Conservation (phyloP, 2,113 vertebrate genomes). For the Machaerirhynchus nigripectus region DNA sequence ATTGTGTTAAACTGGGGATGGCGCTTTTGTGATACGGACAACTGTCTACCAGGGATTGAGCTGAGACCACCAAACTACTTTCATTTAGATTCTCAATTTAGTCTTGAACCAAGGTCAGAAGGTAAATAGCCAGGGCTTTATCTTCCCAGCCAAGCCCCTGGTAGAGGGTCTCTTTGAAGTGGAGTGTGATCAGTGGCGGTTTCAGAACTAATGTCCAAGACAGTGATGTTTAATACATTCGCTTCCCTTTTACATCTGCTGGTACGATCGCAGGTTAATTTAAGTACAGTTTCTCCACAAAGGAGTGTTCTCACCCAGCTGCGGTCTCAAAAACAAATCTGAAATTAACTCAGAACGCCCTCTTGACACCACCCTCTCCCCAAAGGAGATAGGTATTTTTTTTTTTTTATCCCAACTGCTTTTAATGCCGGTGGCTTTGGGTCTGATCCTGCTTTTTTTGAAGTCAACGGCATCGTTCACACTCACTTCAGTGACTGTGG, state of each 20-base stretch:
- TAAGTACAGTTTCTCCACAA: constrained; percentile 38
- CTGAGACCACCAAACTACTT: constrained; percentile 60
- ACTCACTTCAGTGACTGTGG: background rate
- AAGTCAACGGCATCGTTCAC: background rate
- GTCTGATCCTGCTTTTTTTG: background rate
- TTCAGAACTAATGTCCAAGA: constrained; percentile 75
- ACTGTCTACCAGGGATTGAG: constrained; percentile 59
- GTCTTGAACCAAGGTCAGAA: constrained; percentile 69
- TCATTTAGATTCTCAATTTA: constrained; percentile 66
- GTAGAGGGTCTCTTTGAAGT: constrained; percentile 73
- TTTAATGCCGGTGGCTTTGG: background rate
- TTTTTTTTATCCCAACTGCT: background rate
- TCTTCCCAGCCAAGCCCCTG: constrained; percentile 72
- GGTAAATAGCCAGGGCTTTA: constrained; percentile 75
- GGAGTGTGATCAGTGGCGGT: constrained; percentile 58
- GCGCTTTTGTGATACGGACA: constrained; percentile 59
- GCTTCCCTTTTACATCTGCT: constrained; percentile 53
- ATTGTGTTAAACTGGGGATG: constrained; percentile 59
- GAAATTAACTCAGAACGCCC: constrained; percentile 12
- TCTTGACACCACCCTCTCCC: background rate
- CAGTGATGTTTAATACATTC: constrained; percentile 72
- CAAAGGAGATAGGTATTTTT: background rate
- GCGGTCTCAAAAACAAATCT: background rate
- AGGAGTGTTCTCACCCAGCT: constrained; percentile 18
- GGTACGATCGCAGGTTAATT: constrained; percentile 56